A percentile compares a stretch with the other conserved stretches of the same genome.
Conservation (phyloP, 2,113 vertebrate genomes). For the Triplophysa rosa region DNA sequence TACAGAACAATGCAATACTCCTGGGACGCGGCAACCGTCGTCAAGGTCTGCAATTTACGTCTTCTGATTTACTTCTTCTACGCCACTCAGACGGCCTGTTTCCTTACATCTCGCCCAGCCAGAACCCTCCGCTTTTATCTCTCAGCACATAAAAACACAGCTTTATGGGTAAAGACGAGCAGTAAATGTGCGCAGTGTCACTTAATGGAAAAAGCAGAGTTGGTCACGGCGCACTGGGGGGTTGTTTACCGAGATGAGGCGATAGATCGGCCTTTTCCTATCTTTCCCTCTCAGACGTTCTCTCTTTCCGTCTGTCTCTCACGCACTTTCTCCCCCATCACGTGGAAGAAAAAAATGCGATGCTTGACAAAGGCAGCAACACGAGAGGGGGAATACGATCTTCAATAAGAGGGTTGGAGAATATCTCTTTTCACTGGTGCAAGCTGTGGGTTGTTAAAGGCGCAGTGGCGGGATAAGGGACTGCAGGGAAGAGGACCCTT, state of each 20-base stretch:
- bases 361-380: slow-evolving; percentile 8
- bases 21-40: slow-evolving; percentile 56
- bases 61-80: slow-evolving; percentile 62
- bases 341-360: slow-evolving; percentile 25
- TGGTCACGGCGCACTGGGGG: slow-evolving; percentile 53
- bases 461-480: slow-evolving; percentile 56
- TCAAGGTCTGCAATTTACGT: slow-evolving; percentile 71
- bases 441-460: slow-evolving; percentile 62
- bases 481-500: slow-evolving; percentile 61
- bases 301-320: slow-evolving; percentile 4
- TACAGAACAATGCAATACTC: slow-evolving; percentile 68
- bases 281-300: slow-evolving; percentile 36
- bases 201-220: slow-evolving; percentile 65
- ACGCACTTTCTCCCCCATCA: slow-evolving; percentile 22
- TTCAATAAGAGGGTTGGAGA: slow-evolving; percentile 28
- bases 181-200: slow-evolving; percentile 65
- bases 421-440: slow-evolving; percentile 54
- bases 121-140: slow-evolving; percentile 71
- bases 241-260: slow-evolving; percentile 50
- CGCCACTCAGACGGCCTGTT: slow-evolving; percentile 59
- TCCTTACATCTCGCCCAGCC: slow-evolving; percentile 63
- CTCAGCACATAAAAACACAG: slow-evolving; percentile 70
- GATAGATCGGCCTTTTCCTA: slow-evolving; percentile 16
- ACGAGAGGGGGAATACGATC: neutral
- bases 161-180: slow-evolving; percentile 59